phyloP scores from a whole-genome alignment of 2,797 vertebrate species.

The Mormyrus proboscirostris region DNA sequence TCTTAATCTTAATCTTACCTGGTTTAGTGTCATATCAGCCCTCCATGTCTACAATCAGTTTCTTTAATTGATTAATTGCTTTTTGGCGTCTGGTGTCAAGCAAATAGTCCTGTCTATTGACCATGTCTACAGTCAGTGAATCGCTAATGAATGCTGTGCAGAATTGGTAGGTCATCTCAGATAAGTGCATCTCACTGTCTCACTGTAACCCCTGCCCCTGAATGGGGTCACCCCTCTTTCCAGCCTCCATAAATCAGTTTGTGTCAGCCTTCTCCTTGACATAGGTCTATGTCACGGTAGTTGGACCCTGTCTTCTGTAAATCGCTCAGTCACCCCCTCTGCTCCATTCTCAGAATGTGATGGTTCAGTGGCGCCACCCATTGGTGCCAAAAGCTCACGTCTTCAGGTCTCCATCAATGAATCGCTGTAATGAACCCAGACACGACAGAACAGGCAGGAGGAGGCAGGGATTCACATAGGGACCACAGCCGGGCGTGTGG shows the following conservation, averaged over 20 bases:
- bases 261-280: not conserved
- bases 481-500: not conserved
- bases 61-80: not conserved
- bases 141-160: slow-evolving; percentile 27
- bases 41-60: not conserved
- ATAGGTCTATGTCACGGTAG: not conserved
- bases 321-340: not conserved
- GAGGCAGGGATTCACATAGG: not conserved
- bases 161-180: slow-evolving; percentile 46
- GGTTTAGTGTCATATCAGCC: not conserved
- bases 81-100: not conserved
- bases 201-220: not conserved
- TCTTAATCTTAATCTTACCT: not conserved
- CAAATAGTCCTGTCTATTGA: not conserved
- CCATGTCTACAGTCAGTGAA: not conserved
- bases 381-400: not conserved
- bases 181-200: not conserved
- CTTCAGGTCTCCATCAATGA: not conserved
- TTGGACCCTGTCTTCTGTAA: not conserved
- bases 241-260: slow-evolving; percentile 3
- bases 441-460: not conserved
- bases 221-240: not conserved
- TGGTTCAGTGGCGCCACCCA: not conserved
- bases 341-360: not conserved
- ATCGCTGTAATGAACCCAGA: not conserved